These are phyloP conservation scores for Cylloceria caligata DNA, from an alignment of 2,888 invertebrate species.

Conservation along the genomic window DNA sequence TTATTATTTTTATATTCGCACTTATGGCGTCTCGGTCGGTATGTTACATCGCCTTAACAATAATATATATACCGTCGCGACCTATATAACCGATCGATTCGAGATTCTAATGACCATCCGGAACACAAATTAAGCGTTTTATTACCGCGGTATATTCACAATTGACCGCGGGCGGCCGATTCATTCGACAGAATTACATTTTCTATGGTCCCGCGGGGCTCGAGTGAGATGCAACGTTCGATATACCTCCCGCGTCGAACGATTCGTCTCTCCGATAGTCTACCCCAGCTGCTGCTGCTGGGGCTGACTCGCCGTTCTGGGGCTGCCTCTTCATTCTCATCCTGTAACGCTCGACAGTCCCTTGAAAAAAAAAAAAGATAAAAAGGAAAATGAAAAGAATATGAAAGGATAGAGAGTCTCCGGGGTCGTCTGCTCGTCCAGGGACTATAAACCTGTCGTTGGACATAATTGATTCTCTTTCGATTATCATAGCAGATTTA, in stretches of 20 bases:
- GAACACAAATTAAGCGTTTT: constrained; percentile 42
- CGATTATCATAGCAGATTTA: constrained; percentile 48
- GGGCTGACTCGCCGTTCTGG: constrained; percentile 39
- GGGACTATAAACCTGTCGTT: constrained; percentile 55
- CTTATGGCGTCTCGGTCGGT: too few relatives aligned
- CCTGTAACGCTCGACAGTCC: neutral
- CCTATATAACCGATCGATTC: neutral
- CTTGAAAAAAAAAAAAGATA: constrained; percentile 24
- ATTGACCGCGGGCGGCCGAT: constrained; percentile 39
- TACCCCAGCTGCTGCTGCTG: constrained; percentile 7
- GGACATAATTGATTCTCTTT: constrained; percentile 61
- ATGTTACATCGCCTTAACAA: neutral
- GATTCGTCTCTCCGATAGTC: constrained; percentile 56
- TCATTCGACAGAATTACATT: constrained; percentile 51
- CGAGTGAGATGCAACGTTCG: constrained; percentile 41
- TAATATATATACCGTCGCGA: neutral
- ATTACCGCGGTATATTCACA: constrained; percentile 23
- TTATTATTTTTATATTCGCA: too few relatives aligned
- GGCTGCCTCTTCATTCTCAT: constrained; percentile 46
- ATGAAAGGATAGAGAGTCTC: constrained; percentile 41
- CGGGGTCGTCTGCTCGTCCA: constrained; percentile 28
- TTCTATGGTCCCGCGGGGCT: constrained; percentile 31
- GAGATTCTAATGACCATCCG: constrained; percentile 1
- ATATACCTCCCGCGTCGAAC: constrained; percentile 46
- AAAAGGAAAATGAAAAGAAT: constrained; percentile 17